A percentile compares a stretch with the other conserved stretches of the same genome.
Evolutionary conservation across 2,113 vertebrate species (phyloP).

Genomic region (Trogon surrucura): DNA sequence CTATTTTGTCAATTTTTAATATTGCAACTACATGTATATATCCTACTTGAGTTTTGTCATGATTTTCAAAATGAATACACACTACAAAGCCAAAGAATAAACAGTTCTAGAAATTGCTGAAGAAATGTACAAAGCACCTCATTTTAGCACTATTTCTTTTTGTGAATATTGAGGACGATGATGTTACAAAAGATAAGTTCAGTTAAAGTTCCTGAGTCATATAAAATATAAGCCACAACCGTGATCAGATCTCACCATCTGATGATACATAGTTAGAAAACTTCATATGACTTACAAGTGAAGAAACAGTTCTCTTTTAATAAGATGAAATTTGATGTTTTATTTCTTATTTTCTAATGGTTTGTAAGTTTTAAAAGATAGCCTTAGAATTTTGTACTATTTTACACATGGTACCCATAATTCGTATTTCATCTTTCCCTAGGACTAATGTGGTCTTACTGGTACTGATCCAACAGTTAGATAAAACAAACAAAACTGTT

Average conservation of each 20-base stretch:
- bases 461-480: not conserved
- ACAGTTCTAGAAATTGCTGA: not conserved
- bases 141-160: not conserved
- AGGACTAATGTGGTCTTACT: not conserved
- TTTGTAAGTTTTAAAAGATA: not conserved
- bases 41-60: not conserved
- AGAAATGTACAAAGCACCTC: not conserved
- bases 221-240: not conserved
- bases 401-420: not conserved
- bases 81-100: not conserved
- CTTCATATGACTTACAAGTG: not conserved
- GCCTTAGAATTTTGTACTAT: not conserved
- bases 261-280: not conserved
- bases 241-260: not conserved
- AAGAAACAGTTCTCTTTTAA: not conserved
- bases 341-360: not conserved
- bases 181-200: not conserved
- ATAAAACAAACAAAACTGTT: not conserved
- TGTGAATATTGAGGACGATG: not conserved
- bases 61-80: not conserved
- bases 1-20: not conserved
- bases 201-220: not conserved
- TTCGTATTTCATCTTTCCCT: not conserved
- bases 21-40: not conserved
- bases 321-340: not conserved